Percentiles rank a stretch among this genome's conserved stretches.
These are phyloP conservation scores for Darevskia mixta DNA, from an alignment of 2,797 vertebrate species.

Conservation along the genomic window DNA sequence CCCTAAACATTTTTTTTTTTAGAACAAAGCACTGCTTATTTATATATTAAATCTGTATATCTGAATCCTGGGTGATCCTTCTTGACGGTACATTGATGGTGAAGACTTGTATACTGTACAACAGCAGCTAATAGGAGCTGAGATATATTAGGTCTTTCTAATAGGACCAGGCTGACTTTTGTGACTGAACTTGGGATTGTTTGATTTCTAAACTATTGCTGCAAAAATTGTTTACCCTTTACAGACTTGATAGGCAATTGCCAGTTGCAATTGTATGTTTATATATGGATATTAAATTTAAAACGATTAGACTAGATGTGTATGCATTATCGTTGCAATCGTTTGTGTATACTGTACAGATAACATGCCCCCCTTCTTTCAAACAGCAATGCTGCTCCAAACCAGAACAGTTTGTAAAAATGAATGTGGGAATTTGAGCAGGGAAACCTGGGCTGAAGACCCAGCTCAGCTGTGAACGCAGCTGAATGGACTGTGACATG, in stretches of 20 bases:
- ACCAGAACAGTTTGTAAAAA: constrained; percentile 6
- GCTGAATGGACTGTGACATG: neutral
- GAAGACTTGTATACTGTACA: neutral
- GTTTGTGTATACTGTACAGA: neutral
- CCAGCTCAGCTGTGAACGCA: neutral
- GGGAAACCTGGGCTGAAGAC: neutral
- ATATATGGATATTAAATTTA: neutral
- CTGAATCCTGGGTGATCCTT: neutral
- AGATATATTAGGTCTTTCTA: neutral
- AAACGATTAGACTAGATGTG: neutral
- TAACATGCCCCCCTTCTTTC: neutral
- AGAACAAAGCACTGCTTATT: too few relatives aligned
- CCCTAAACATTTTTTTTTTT: too few relatives aligned
- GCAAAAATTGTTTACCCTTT: neutral
- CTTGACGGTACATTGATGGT: neutral
- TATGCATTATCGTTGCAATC: neutral
- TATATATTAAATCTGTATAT: too few relatives aligned
- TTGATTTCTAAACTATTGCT: constrained; percentile 1
- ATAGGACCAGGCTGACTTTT: neutral
- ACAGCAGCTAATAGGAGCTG: neutral
- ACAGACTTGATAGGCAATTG: neutral
- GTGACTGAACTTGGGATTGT: neutral
- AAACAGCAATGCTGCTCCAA: neutral
- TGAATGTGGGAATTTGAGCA: neutral
- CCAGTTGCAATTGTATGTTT: neutral